Percentiles rank a stretch among this genome's conserved stretches.
Conservation (phyloP, 2,888 invertebrate species). For the Sclerodermus sp. region DNA sequence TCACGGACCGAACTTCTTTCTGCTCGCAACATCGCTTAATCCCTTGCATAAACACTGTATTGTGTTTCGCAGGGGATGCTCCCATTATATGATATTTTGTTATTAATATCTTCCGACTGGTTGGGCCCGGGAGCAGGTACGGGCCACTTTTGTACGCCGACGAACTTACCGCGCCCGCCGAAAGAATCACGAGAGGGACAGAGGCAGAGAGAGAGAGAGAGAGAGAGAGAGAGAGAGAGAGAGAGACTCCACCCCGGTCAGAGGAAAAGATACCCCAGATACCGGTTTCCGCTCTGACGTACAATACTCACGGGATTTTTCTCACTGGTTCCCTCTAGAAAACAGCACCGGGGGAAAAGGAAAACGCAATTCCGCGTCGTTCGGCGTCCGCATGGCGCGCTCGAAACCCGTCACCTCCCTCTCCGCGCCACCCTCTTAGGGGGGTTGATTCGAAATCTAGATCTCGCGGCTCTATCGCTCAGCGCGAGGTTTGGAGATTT, state of each 20-base stretch:
- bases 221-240: slow-evolving; percentile 18
- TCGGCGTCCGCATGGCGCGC: no score
- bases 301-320: slow-evolving; percentile 37
- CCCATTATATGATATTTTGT: slow-evolving; percentile 57
- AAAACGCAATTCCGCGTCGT: no score
- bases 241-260: not conserved
- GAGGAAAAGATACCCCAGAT: slow-evolving; percentile 14
- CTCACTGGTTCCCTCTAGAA: not conserved
- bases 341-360: no score
- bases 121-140: slow-evolving; percentile 43
- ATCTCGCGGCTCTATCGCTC: no score
- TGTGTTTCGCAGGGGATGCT: slow-evolving; percentile 53
- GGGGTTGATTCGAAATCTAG: no score
- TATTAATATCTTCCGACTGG: slow-evolving; percentile 58
- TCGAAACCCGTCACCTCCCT: no score
- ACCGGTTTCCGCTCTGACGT: slow-evolving; percentile 41
- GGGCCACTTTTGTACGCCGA: slow-evolving; percentile 43
- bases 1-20: slow-evolving; percentile 22
- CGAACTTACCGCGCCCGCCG: not conserved
- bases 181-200: not conserved
- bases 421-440: no score
- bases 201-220: slow-evolving; percentile 19
- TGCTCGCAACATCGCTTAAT: slow-evolving; percentile 47
- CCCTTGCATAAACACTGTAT: slow-evolving; percentile 56
- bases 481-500: no score